Conservation (phyloP, 2,797 vertebrate genomes). For the Labeo calbasu region DNA sequence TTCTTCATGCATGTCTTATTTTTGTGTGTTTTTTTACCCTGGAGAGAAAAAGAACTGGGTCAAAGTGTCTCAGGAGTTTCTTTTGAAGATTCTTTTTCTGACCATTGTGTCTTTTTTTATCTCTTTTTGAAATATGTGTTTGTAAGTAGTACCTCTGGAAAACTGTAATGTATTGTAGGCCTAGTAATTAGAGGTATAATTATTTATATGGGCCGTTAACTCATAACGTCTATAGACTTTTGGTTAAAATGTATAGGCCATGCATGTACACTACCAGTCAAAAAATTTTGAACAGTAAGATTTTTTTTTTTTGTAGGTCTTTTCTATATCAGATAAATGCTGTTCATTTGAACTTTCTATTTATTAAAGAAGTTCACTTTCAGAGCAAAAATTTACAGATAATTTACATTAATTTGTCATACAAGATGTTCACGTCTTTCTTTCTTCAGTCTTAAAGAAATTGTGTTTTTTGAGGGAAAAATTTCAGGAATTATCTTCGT, state of each 20-base stretch:
- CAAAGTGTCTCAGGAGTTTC: conserved; percentile 16
- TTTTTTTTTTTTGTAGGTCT: too few relatives aligned
- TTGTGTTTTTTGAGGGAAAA: too few relatives aligned
- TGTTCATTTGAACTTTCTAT: too few relatives aligned
- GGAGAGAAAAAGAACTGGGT: background rate
- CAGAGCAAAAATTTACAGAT: too few relatives aligned
- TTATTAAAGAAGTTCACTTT: too few relatives aligned
- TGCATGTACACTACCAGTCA: background rate
- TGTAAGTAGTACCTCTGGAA: background rate
- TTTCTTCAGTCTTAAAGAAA: too few relatives aligned
- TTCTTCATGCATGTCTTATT: conserved; percentile 21
- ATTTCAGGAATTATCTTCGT: too few relatives aligned
- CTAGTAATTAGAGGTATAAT: background rate
- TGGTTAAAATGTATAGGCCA: background rate
- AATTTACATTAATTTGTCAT: too few relatives aligned
- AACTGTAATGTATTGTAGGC: too few relatives aligned
- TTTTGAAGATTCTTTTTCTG: background rate
- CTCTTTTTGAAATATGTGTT: background rate
- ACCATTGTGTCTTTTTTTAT: background rate
- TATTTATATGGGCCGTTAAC: background rate
- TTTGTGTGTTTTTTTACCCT: background rate
- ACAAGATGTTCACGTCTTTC: too few relatives aligned
- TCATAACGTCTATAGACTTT: background rate
- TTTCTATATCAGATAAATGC: too few relatives aligned
- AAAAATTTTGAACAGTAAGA: too few relatives aligned